phyloP scores from a whole-genome alignment of 2,888 invertebrate genomes.

The Podotricha telesiphe region DNA sequence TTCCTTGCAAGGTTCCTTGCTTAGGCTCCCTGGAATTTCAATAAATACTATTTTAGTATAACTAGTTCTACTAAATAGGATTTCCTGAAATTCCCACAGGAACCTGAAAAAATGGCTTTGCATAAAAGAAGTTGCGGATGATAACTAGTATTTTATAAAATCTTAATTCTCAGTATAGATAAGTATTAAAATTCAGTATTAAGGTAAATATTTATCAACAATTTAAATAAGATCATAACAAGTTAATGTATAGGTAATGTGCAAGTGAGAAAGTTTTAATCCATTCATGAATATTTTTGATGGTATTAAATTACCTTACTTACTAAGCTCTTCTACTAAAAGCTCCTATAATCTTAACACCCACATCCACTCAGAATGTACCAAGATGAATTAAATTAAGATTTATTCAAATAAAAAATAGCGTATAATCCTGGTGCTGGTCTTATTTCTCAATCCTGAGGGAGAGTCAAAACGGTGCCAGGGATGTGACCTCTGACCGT shows the following conservation, averaged over 20 bases:
- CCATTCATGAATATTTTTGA: constrained; percentile 15
- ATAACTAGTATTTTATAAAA: no score
- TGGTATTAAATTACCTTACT: constrained; percentile 20
- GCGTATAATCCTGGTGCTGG: no score
- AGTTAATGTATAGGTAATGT: neutral
- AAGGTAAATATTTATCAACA: neutral
- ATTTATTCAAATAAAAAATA: neutral
- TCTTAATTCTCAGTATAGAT: neutral
- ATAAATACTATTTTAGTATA: no score
- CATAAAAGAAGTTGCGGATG: no score
- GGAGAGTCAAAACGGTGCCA: no score
- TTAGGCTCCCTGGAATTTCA: no score
- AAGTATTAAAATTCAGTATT: neutral
- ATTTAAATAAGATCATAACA: constrained; percentile 5
- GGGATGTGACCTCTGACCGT: no score
- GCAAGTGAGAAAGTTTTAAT: constrained; percentile 1
- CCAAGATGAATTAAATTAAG: constrained; percentile 24
- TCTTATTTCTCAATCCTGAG: no score
- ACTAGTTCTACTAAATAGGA: no score
- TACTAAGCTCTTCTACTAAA: constrained; percentile 35
- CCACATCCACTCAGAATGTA: constrained; percentile 16
- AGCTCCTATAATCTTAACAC: constrained; percentile 34
- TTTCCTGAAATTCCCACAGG: no score
- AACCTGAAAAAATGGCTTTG: no score
- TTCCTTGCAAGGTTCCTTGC: no score